Evolutionary conservation across 1,140 invertebrate species (phyloP).

Genomic region (Tetranychus cinnabarinus): DNA sequence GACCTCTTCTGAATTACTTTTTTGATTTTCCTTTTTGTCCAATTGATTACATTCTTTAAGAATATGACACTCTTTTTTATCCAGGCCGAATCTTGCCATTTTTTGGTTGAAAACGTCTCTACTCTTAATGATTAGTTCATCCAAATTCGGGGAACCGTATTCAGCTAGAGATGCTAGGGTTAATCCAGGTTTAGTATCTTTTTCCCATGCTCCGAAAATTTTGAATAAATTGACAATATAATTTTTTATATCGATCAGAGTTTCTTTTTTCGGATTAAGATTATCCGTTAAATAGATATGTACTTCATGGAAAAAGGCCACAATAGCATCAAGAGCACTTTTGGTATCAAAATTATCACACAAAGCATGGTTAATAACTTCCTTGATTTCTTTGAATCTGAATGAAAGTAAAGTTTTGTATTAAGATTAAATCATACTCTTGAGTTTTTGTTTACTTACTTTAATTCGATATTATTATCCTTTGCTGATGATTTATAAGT

Average conservation of each 20-base stretch:
- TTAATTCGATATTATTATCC: background rate
- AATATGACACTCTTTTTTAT: slow-evolving; percentile 28
- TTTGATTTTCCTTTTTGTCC: too few species aligned
- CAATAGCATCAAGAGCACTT: slow-evolving; percentile 48
- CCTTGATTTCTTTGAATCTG: slow-evolving; percentile 3
- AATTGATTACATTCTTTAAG: slow-evolving; percentile 41
- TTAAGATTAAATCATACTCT: background rate
- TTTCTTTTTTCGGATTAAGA: slow-evolving; percentile 18
- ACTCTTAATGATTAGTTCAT: slow-evolving; percentile 65
- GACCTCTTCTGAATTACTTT: too few species aligned
- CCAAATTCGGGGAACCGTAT: background rate
- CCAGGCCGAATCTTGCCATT: slow-evolving; percentile 45
- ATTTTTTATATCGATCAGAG: slow-evolving; percentile 26
- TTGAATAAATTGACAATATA: slow-evolving; percentile 68
- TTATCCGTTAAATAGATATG: slow-evolving; percentile 62
- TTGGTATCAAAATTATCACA: slow-evolving; percentile 81
- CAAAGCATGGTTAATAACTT: slow-evolving; percentile 8
- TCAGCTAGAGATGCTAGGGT: background rate
- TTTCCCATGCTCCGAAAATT: slow-evolving; percentile 58
- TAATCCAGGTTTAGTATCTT: slow-evolving; percentile 21
- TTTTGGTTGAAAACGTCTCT: slow-evolving; percentile 49
- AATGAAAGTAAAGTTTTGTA: slow-evolving; percentile 17
- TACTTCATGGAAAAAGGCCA: slow-evolving; percentile 48
- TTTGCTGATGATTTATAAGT: background rate
- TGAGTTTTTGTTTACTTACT: too few species aligned